phyloP scores from a whole-genome alignment of 2,113 vertebrate genomes.

The Onychostoma macrolepis region DNA sequence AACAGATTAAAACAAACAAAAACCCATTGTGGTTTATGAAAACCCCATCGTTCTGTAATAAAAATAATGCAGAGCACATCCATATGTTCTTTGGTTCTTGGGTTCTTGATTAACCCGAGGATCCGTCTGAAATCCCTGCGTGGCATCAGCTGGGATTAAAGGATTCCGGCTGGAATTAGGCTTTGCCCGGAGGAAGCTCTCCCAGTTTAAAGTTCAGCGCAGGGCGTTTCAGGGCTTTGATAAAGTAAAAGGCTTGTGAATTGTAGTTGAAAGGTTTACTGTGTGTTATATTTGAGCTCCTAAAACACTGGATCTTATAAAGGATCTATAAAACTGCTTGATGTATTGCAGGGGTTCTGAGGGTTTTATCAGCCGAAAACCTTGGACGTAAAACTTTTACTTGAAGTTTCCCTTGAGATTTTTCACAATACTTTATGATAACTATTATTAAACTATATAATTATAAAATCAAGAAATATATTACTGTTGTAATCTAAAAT shows the following conservation, averaged over 20 bases:
- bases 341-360: background rate
- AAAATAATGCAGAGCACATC: conserved; percentile 6
- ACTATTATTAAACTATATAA: no score
- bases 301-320: background rate
- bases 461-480: no score
- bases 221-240: background rate
- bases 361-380: no score
- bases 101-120: conserved; percentile 9
- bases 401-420: no score
- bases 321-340: background rate
- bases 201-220: background rate
- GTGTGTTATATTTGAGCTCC: background rate
- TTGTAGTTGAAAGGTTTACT: background rate
- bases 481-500: no score
- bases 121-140: conserved; percentile 23
- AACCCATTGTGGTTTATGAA: background rate
- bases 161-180: conserved; percentile 28
- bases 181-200: background rate
- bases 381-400: no score
- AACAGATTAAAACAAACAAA: background rate
- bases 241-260: background rate
- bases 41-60: background rate
- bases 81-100: background rate
- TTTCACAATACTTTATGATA: no score
- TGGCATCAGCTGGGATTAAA: conserved; percentile 43